These are phyloP conservation scores for Ennomos quercinarius DNA, from an alignment of 2,888 invertebrate genomes.

Conservation along the genomic window DNA sequence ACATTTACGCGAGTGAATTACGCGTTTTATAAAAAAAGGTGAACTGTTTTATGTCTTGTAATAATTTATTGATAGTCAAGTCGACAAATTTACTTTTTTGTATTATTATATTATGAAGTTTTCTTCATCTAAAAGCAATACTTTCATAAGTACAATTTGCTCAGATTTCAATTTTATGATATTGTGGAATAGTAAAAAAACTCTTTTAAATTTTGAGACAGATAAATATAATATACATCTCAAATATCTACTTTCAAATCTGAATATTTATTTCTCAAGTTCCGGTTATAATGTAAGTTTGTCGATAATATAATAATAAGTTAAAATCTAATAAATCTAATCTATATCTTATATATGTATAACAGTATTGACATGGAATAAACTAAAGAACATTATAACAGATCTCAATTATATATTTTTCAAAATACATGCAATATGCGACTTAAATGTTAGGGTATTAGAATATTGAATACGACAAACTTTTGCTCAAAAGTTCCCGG, in stretches of 20 bases:
- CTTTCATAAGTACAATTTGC: too few species aligned
- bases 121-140: background rate
- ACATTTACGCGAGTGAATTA: constrained; percentile 66
- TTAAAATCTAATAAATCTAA: constrained; percentile 47
- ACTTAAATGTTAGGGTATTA: constrained; percentile 61
- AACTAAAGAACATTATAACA: constrained; percentile 68
- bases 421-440: constrained; percentile 52
- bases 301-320: constrained; percentile 36
- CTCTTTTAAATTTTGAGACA: too few species aligned
- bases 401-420: constrained; percentile 79
- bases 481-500: constrained; percentile 34
- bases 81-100: constrained; percentile 13
- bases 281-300: constrained; percentile 15
- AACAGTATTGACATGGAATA: constrained; percentile 73
- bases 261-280: too few species aligned
- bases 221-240: too few species aligned
- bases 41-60: constrained; percentile 82
- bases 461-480: constrained; percentile 47
- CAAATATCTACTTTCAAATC: too few species aligned
- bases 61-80: constrained; percentile 50
- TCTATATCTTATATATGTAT: too few species aligned
- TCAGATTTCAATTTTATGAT: too few species aligned
- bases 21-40: constrained; percentile 73
- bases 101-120: background rate
- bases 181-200: too few species aligned